These are phyloP conservation scores for Rhamphomyia laevipes DNA, from an alignment of 2,888 invertebrate species.

Conservation along the genomic window DNA sequence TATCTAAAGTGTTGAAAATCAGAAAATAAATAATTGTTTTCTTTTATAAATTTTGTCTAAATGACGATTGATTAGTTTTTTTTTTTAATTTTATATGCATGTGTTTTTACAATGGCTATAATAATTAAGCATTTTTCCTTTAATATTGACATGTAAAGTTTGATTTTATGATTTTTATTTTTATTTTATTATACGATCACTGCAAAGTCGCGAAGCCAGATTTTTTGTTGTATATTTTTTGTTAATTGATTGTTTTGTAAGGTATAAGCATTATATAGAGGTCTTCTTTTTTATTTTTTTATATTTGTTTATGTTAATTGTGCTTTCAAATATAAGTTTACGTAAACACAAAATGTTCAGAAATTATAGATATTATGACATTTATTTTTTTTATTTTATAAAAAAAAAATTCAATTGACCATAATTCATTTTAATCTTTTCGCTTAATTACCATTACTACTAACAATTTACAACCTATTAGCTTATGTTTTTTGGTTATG, in stretches of 20 bases:
- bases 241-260: too few species aligned
- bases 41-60: background rate
- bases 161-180: background rate
- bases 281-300: background rate
- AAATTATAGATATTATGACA: background rate
- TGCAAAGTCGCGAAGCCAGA: constrained; percentile 15
- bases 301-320: too few species aligned
- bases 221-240: constrained; percentile 1
- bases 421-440: too few species aligned
- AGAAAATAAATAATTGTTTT: too few species aligned
- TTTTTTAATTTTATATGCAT: background rate
- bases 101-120: background rate
- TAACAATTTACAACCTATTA: too few species aligned
- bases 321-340: too few species aligned
- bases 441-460: too few species aligned
- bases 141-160: background rate
- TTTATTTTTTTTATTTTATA: background rate
- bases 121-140: background rate
- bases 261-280: too few species aligned
- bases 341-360: too few species aligned
- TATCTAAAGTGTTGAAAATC: too few species aligned
- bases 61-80: background rate
- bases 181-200: constrained; percentile 11
- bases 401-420: too few species aligned
- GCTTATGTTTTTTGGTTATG: background rate